Conservation (phyloP, 2,888 invertebrate genomes). For the Cryptocheilus praepositus region DNA sequence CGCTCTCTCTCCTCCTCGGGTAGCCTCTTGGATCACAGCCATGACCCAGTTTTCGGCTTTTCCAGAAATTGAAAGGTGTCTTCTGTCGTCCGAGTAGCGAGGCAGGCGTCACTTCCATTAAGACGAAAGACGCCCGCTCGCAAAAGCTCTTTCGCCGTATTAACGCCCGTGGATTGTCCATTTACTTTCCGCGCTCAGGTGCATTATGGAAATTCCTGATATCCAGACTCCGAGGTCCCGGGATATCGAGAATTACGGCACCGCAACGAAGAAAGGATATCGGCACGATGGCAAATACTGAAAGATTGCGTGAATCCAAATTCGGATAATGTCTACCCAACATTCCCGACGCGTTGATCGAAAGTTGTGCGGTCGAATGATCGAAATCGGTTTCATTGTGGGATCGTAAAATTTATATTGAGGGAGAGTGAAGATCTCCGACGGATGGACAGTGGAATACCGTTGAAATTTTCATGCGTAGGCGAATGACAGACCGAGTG, state of each 20-base stretch:
- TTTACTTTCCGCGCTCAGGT: slow-evolving; percentile 14
- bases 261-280: background rate
- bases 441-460: too few relatives aligned
- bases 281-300: background rate
- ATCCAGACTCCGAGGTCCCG: background rate
- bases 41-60: slow-evolving; percentile 35
- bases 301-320: background rate
- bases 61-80: slow-evolving; percentile 44
- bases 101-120: slow-evolving; percentile 34
- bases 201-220: slow-evolving; percentile 31
- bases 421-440: too few relatives aligned
- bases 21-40: slow-evolving; percentile 36
- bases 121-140: slow-evolving; percentile 33
- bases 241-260: background rate
- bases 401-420: too few relatives aligned
- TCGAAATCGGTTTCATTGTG: too few relatives aligned
- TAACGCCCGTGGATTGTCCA: slow-evolving; percentile 32
- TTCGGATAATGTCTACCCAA: background rate
- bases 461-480: too few relatives aligned
- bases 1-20: background rate
- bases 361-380: too few relatives aligned
- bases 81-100: background rate
- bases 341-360: background rate
- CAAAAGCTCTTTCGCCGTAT: slow-evolving; percentile 56
- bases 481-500: too few relatives aligned